These are phyloP conservation scores for Serranus cabrilla DNA, from an alignment of 2,797 vertebrate genomes.

Conservation along the genomic window DNA sequence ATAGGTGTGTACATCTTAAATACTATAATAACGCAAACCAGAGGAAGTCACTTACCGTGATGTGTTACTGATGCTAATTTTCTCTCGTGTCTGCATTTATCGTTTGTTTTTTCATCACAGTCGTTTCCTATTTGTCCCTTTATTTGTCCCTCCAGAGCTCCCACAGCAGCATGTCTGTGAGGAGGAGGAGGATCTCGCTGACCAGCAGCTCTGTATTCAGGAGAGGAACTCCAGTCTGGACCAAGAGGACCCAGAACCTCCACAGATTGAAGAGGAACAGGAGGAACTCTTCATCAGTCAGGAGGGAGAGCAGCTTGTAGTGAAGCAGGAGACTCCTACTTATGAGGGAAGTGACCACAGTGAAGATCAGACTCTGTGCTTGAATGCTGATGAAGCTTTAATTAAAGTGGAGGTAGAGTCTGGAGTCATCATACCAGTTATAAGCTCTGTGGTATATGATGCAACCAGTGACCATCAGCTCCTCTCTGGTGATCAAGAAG, in stretches of 20 bases:
- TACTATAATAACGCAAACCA: too few relatives aligned
- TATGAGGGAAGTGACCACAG: constrained; percentile 1
- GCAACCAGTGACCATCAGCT: background rate
- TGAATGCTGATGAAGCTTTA: background rate
- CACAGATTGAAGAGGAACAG: constrained; percentile 41
- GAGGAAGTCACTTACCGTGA: too few relatives aligned
- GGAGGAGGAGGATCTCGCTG: background rate
- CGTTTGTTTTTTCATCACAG: background rate
- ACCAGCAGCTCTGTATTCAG: constrained; percentile 12
- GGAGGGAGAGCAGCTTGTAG: constrained; percentile 3
- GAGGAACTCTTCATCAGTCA: constrained; percentile 22
- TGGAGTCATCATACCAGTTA: too few relatives aligned
- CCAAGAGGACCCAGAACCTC: constrained; percentile 4
- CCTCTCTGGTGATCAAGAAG: background rate
- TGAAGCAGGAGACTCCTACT: constrained; percentile 11
- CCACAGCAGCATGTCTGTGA: background rate
- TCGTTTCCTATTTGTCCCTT: too few relatives aligned
- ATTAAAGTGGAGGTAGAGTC: background rate
- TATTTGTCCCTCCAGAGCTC: constrained; percentile 15
- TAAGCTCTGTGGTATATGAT: background rate
- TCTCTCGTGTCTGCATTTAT: too few relatives aligned
- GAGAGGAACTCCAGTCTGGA: constrained; percentile 7
- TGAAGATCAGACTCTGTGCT: background rate
- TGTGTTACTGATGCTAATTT: too few relatives aligned
- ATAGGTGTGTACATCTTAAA: background rate